Evolutionary conservation across 2,888 invertebrate species (phyloP).

Genomic region (Tetramorium bicarinatum): DNA sequence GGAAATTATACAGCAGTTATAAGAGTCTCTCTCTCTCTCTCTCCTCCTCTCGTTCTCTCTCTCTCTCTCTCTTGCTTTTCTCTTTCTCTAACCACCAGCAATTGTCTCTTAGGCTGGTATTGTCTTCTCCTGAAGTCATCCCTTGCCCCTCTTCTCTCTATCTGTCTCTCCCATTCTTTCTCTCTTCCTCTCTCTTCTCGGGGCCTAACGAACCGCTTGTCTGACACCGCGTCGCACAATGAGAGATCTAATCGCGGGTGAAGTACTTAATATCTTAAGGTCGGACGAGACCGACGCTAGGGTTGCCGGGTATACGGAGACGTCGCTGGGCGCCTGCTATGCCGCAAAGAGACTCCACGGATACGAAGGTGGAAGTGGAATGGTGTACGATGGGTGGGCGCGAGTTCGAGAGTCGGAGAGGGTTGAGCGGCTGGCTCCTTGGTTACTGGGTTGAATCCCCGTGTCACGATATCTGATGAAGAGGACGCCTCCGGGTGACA

Average conservation of each 20-base stretch:
- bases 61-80: slow-evolving; percentile 25
- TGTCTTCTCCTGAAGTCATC: slow-evolving; percentile 79
- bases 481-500: slow-evolving; percentile 82
- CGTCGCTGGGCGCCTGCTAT: slow-evolving; percentile 55
- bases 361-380: slow-evolving; percentile 43
- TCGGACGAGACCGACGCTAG: slow-evolving; percentile 76
- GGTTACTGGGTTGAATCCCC: slow-evolving; percentile 68
- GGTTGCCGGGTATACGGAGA: slow-evolving; percentile 60
- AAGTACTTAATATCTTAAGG: slow-evolving; percentile 86
- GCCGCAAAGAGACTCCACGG: slow-evolving; percentile 51
- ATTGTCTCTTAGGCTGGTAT: slow-evolving; percentile 84
- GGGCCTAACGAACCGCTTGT: slow-evolving; percentile 83
- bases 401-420: slow-evolving; percentile 59
- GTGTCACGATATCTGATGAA: slow-evolving; percentile 83
- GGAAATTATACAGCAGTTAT: slow-evolving; percentile 87
- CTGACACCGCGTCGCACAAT: slow-evolving; percentile 85
- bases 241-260: slow-evolving; percentile 86
- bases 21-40: slow-evolving; percentile 79
- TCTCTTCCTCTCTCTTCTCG: slow-evolving; percentile 58
- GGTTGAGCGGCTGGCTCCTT: slow-evolving; percentile 58
- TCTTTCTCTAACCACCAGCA: slow-evolving; percentile 76
- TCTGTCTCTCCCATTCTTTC: slow-evolving; percentile 75
- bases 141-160: slow-evolving; percentile 61
- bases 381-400: slow-evolving; percentile 46
- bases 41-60: slow-evolving; percentile 48